These are phyloP conservation scores for Myathropa florea DNA, from an alignment of 2,888 invertebrate species.

Conservation along the genomic window DNA sequence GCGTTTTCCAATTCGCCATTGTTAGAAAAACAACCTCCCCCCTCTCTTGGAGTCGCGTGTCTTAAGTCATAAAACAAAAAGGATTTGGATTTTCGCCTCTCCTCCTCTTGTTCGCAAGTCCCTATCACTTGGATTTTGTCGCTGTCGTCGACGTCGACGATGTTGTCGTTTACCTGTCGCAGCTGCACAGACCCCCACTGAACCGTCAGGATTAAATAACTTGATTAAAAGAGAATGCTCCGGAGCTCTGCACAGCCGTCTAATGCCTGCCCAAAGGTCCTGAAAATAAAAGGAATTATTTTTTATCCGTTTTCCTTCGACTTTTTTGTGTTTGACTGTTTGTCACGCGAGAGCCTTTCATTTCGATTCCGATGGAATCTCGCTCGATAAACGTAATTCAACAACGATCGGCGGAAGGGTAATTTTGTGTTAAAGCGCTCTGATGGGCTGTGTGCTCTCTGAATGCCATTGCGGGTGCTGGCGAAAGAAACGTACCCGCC, in stretches of 20 bases:
- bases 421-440: slow-evolving; percentile 16
- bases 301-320: slow-evolving; percentile 5
- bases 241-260: not conserved
- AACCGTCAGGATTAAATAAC: slow-evolving; percentile 44
- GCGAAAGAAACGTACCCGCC: not conserved
- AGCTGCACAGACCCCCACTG: not conserved
- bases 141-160: slow-evolving; percentile 19
- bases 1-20: slow-evolving; percentile 45
- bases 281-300: slow-evolving; percentile 40
- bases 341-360: slow-evolving; percentile 64
- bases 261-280: not conserved
- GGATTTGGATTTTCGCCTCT: not conserved
- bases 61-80: slow-evolving; percentile 60
- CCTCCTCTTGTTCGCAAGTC: slow-evolving; percentile 10
- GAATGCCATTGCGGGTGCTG: not conserved
- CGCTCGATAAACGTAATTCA: slow-evolving; percentile 49
- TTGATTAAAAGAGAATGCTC: slow-evolving; percentile 57
- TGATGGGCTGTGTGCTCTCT: not conserved
- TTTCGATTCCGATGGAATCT: slow-evolving; percentile 54
- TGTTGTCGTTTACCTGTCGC: slow-evolving; percentile 53
- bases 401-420: slow-evolving; percentile 50
- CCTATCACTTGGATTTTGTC: slow-evolving; percentile 34
- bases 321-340: slow-evolving; percentile 14
- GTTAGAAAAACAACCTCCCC: slow-evolving; percentile 31
- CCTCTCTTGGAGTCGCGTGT: slow-evolving; percentile 52